These are phyloP conservation scores for Egretta garzetta DNA, from an alignment of 2,113 vertebrate species.

Conservation along the genomic window DNA sequence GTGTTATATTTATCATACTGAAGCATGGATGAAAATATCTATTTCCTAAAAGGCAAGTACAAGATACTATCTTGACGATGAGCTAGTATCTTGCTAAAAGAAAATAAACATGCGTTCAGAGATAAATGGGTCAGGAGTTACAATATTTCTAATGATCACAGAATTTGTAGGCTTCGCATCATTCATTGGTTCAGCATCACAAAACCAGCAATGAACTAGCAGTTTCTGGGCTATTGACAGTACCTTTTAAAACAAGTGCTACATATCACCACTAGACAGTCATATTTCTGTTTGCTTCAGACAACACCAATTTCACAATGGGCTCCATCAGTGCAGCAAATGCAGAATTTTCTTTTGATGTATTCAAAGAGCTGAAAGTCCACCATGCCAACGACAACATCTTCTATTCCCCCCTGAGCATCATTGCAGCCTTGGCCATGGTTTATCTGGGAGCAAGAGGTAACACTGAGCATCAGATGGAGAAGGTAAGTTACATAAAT, in stretches of 20 bases:
- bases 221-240: neutral
- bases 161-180: neutral
- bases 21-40: neutral
- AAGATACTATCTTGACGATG: neutral
- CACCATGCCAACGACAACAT: constrained; percentile 69
- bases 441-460: constrained; percentile 83
- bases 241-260: neutral
- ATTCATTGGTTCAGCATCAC: neutral
- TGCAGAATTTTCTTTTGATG: constrained; percentile 79
- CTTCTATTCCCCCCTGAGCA: constrained; percentile 85
- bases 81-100: neutral
- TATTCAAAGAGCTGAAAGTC: constrained; percentile 80
- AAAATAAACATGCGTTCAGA: accelerated
- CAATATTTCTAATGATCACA: neutral
- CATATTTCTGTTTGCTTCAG: constrained; percentile 15
- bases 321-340: constrained; percentile 77
- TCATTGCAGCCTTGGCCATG: constrained; percentile 84
- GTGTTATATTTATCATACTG: neutral
- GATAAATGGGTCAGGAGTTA: neutral
- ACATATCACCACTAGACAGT: neutral
- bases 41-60: neutral
- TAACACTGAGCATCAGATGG: constrained; percentile 83
- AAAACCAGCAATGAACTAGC: neutral
- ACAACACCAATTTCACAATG: constrained; percentile 24
- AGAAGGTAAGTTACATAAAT: constrained; percentile 76